Percentiles rank a stretch among this genome's conserved stretches.
These are phyloP conservation scores for Heliopora coerulea DNA, from an alignment of 92 coral and sea anemone genomes.

Conservation along the genomic window DNA sequence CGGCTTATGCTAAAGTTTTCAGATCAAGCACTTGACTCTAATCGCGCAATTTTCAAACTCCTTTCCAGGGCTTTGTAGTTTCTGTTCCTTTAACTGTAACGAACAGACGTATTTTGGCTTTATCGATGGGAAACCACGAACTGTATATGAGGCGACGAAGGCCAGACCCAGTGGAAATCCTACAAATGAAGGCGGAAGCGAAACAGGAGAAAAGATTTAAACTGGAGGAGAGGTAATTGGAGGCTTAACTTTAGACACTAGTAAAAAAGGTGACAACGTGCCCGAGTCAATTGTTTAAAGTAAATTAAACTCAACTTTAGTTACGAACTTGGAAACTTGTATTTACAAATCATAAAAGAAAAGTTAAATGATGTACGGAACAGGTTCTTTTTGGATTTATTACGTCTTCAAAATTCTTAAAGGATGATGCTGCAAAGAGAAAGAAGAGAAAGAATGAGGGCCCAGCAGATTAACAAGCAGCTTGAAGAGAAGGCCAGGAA, in stretches of 20 bases:
- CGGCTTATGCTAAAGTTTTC: too few relatives aligned
- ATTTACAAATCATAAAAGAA: too few relatives aligned
- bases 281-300: too few relatives aligned
- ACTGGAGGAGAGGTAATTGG: conserved; percentile 54
- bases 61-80: conserved; percentile 27
- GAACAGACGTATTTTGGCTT: conserved; percentile 80
- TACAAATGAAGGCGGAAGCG: conserved; percentile 86
- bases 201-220: conserved; percentile 57
- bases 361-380: too few relatives aligned
- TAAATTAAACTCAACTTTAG: too few relatives aligned
- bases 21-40: background rate
- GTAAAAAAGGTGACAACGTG: too few relatives aligned
- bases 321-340: too few relatives aligned
- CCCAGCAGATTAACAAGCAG: conserved; percentile 22
- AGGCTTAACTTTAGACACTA: too few relatives aligned
- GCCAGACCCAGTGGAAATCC: conserved; percentile 90
- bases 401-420: background rate
- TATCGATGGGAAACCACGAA: conserved; percentile 98
- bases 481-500: conserved; percentile 6
- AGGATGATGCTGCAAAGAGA: conserved; percentile 30
- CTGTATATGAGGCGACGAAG: conserved; percentile 88
- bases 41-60: background rate
- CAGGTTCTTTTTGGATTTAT: conserved; percentile 10
- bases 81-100: conserved; percentile 3
- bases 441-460: conserved; percentile 14